Conservation (phyloP, 2,888 invertebrate species). For the Drosophila borborema region DNA sequence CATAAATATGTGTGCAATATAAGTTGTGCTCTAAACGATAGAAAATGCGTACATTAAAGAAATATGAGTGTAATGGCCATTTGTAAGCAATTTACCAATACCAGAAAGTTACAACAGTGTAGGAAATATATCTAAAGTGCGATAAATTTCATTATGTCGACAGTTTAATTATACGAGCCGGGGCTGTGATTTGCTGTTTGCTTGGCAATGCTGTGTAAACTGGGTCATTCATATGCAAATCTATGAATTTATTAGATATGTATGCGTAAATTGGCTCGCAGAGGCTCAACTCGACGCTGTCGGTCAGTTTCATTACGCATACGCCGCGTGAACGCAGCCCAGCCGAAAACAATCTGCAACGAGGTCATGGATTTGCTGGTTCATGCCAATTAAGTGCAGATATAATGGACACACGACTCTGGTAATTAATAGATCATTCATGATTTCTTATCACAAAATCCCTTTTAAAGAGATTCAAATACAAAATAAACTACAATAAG, state of each 20-base stretch:
- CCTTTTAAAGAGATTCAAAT: neutral
- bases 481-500: neutral
- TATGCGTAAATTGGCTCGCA: constrained; percentile 44
- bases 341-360: neutral
- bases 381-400: constrained; percentile 17
- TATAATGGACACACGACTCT: too few relatives aligned
- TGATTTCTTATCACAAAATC: neutral
- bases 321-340: constrained; percentile 25
- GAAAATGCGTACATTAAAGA: constrained; percentile 20
- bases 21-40: constrained; percentile 30
- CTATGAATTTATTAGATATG: constrained; percentile 64
- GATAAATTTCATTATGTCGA: constrained; percentile 77
- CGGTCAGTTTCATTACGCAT: constrained; percentile 24
- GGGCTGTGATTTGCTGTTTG: constrained; percentile 61
- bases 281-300: neutral
- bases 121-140: constrained; percentile 32
- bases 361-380: neutral
- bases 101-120: constrained; percentile 19
- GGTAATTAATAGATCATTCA: too few relatives aligned
- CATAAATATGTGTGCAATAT: constrained; percentile 47
- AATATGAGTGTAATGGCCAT: constrained; percentile 7
- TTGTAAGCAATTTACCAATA: constrained; percentile 35
- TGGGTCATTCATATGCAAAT: constrained; percentile 70
- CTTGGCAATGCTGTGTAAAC: constrained; percentile 39
- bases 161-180: constrained; percentile 69